Conservation (phyloP, 2,888 invertebrate species). For the Meiosimyza decipiens region DNA sequence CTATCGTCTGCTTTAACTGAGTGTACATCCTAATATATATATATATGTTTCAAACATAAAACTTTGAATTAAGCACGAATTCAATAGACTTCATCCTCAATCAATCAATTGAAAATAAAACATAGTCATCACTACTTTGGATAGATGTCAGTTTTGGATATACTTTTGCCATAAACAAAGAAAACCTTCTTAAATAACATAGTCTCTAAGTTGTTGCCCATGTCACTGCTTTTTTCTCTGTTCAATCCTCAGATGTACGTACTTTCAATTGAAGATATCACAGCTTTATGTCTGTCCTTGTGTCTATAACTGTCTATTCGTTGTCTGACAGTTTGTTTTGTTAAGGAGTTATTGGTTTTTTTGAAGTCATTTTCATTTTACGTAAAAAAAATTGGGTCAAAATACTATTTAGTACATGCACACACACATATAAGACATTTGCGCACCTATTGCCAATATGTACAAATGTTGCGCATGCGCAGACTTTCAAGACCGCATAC, state of each 20-base stretch:
- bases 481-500: slow-evolving; percentile 17
- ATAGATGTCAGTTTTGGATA: too few relatives aligned
- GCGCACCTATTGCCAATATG: slow-evolving; percentile 14
- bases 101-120: too few relatives aligned
- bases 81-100: too few relatives aligned
- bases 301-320: slow-evolving; percentile 57
- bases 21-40: too few relatives aligned
- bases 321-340: slow-evolving; percentile 57
- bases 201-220: too few relatives aligned
- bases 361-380: slow-evolving; percentile 21
- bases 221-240: too few relatives aligned
- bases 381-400: slow-evolving; percentile 37
- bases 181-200: too few relatives aligned
- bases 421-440: slow-evolving; percentile 21
- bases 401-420: slow-evolving; percentile 7
- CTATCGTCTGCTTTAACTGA: too few relatives aligned
- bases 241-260: background rate
- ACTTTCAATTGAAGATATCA: background rate
- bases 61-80: too few relatives aligned
- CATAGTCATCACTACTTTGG: too few relatives aligned
- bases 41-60: too few relatives aligned
- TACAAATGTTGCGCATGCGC: slow-evolving; percentile 6
- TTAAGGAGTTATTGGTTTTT: slow-evolving; percentile 29
- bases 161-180: too few relatives aligned
- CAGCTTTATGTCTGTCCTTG: slow-evolving; percentile 21